phyloP scores from a whole-genome alignment of 2,888 invertebrate species.

The Dolichopus griseipennis region DNA sequence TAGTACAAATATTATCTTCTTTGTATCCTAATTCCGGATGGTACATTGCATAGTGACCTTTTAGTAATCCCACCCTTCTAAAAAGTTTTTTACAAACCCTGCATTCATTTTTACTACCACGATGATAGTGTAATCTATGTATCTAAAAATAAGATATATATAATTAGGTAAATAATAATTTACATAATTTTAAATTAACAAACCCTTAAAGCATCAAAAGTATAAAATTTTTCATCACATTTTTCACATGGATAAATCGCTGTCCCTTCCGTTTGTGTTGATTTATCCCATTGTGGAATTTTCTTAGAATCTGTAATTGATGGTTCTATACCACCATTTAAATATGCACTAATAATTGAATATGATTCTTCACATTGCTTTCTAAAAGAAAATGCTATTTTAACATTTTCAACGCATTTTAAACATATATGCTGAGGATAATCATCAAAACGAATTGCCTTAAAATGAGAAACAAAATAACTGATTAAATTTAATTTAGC shows the following conservation, averaged over 20 bases:
- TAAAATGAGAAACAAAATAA: neutral
- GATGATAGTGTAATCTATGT: slow-evolving; percentile 23
- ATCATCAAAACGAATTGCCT: neutral
- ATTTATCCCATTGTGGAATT: slow-evolving; percentile 19
- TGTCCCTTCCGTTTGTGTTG: slow-evolving; percentile 36
- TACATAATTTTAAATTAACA: neutral
- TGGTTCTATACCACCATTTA: slow-evolving; percentile 23
- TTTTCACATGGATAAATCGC: slow-evolving; percentile 33
- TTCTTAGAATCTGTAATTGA: neutral
- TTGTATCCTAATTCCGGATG: slow-evolving; percentile 27
- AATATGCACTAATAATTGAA: slow-evolving; percentile 30
- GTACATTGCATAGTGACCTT: slow-evolving; percentile 36
- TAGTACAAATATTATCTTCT: slow-evolving; percentile 31
- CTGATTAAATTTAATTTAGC: no score
- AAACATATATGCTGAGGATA: slow-evolving; percentile 39
- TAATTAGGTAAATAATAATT: no score
- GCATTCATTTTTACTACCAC: slow-evolving; percentile 33
- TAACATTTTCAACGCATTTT: slow-evolving; percentile 34
- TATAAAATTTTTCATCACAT: slow-evolving; percentile 30
- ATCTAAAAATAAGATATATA: neutral
- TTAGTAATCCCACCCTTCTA: slow-evolving; percentile 41
- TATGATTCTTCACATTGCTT: slow-evolving; percentile 37
- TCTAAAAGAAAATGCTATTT: slow-evolving; percentile 37
- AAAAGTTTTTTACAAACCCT: slow-evolving; percentile 44
- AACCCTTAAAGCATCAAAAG: neutral